These are phyloP conservation scores for Vireo griseus DNA, from an alignment of 2,797 vertebrate species.

Conservation along the genomic window DNA sequence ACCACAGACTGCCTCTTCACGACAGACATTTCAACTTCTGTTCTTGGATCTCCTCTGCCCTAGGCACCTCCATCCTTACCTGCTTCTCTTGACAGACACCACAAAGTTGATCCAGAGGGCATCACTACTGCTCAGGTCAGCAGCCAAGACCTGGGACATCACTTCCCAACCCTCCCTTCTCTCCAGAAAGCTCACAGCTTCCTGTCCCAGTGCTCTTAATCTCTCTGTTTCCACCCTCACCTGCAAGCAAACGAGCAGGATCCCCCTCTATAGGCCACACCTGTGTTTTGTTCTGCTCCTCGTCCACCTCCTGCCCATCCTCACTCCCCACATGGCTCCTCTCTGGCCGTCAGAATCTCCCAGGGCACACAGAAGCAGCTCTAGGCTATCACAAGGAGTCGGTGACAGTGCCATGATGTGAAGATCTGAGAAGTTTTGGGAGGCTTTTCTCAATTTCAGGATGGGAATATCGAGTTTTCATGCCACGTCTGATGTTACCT, in stretches of 20 bases:
- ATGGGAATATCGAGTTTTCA: not conserved
- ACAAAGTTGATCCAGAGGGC: not conserved
- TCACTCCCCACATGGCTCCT: fast-evolving
- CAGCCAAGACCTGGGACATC: fast-evolving
- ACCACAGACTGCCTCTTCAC: too few relatives aligned
- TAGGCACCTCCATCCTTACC: not conserved
- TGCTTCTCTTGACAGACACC: not conserved
- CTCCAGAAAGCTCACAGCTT: fast-evolving
- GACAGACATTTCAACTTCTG: fast-evolving
- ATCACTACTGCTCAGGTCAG: not conserved
- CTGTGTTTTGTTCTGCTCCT: not conserved
- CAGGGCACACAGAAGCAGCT: not conserved
- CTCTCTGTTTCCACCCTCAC: not conserved
- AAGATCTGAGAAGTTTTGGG: not conserved
- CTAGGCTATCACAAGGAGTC: not conserved
- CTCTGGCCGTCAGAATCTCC: fast-evolving
- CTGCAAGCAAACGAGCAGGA: not conserved
- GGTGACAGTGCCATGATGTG: fast-evolving
- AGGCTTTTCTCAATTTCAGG: not conserved
- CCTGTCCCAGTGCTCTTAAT: not conserved
- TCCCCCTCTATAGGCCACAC: not conserved
- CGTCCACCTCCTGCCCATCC: not conserved
- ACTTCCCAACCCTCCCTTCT: fast-evolving
- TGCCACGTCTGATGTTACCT: not conserved
- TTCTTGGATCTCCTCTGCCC: not conserved